phyloP scores from a whole-genome alignment of 2,888 invertebrate genomes.

The Epicampocera succincta region DNA sequence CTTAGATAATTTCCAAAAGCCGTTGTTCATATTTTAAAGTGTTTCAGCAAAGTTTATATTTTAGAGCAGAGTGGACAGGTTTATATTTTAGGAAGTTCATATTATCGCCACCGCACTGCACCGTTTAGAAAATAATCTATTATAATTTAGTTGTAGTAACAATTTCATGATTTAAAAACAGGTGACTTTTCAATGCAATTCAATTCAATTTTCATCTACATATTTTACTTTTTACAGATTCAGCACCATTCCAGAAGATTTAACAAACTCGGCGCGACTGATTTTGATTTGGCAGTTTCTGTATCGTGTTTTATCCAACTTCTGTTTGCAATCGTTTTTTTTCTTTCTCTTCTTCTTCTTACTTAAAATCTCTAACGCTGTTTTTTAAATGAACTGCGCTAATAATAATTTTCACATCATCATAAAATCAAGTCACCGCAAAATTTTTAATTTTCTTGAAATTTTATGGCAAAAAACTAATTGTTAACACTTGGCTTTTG shows the following conservation, averaged over 20 bases:
- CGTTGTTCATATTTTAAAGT: too few relatives aligned
- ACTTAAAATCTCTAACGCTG: not conserved
- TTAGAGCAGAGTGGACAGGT: too few relatives aligned
- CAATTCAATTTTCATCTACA: too few relatives aligned
- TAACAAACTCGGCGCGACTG: not conserved
- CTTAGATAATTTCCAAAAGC: too few relatives aligned
- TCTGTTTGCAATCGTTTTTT: conserved; percentile 8
- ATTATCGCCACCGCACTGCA: too few relatives aligned
- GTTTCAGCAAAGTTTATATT: too few relatives aligned
- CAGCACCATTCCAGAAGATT: conserved; percentile 1
- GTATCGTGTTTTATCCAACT: not conserved
- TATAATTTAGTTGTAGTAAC: too few relatives aligned
- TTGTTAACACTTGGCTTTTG: conserved; percentile 49
- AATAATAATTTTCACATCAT: conserved; percentile 43
- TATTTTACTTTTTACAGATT: not conserved
- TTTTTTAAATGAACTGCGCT: conserved; percentile 1
- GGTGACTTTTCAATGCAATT: too few relatives aligned
- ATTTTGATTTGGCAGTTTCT: not conserved
- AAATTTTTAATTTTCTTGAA: not conserved
- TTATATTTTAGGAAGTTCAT: too few relatives aligned
- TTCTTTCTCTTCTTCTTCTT: conserved; percentile 13
- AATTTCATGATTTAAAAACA: too few relatives aligned
- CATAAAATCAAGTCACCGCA: conserved; percentile 26
- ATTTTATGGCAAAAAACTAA: conserved; percentile 6
- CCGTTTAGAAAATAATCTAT: too few relatives aligned